A percentile compares a stretch with the other conserved stretches of the same genome.
These are phyloP conservation scores for Papilio protenor DNA, from an alignment of 2,888 invertebrate genomes.

Conservation along the genomic window DNA sequence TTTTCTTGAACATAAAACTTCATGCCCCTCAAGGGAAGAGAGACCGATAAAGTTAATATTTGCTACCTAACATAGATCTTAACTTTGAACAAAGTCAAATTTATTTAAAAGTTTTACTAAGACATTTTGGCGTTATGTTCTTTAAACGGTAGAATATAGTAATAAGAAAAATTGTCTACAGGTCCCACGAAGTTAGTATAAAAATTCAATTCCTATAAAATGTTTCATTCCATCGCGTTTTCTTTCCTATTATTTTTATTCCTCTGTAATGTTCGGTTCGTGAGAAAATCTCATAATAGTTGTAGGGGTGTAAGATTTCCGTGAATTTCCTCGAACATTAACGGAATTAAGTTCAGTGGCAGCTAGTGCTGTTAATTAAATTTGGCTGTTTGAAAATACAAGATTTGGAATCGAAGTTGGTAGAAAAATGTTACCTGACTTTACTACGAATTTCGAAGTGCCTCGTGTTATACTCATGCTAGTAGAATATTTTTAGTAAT, in stretches of 20 bases:
- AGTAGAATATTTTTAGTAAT: not conserved
- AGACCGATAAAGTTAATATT: not conserved
- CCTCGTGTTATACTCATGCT: not conserved
- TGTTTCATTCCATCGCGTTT: not conserved
- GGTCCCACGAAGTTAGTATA: not conserved
- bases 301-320: conserved; percentile 24
- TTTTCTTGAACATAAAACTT: not conserved
- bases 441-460: not conserved
- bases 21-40: not conserved
- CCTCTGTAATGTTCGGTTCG: not conserved
- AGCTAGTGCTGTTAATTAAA: conserved; percentile 19
- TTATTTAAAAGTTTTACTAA: not conserved
- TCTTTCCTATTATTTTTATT: not conserved
- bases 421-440: conserved; percentile 17
- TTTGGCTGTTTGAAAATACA: conserved; percentile 22
- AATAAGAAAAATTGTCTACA: not conserved
- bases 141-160: not conserved
- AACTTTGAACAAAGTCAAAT: not conserved
- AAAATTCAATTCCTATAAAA: not conserved
- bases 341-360: conserved; percentile 1
- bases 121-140: not conserved
- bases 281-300: conserved; percentile 30
- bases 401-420: conserved; percentile 13
- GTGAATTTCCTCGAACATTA: conserved; percentile 25
- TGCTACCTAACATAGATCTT: not conserved